phyloP scores from a whole-genome alignment of 1,140 invertebrate genomes.

The Chionoecetes opilio region DNA sequence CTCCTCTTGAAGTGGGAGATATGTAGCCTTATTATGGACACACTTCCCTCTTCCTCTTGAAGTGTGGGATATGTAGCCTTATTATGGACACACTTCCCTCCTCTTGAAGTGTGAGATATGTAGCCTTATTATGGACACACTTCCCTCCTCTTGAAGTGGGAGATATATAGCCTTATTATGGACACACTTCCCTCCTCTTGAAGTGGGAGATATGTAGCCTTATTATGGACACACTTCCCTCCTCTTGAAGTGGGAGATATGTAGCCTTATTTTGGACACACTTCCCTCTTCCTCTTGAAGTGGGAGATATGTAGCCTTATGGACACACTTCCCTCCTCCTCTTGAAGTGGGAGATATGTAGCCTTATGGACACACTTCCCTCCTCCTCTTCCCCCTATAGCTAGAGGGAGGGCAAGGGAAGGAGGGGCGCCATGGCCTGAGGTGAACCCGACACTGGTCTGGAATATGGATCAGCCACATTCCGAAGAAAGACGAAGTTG shows the following conservation, averaged over 20 bases:
- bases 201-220: neutral
- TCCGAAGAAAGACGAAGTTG: constrained; percentile 29
- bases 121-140: neutral
- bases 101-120: neutral
- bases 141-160: too few relatives aligned
- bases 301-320: neutral
- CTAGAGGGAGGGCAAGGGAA: neutral
- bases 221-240: neutral
- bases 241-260: neutral
- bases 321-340: too few relatives aligned
- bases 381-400: too few relatives aligned
- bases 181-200: too few relatives aligned
- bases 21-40: neutral
- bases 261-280: neutral
- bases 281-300: too few relatives aligned
- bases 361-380: neutral
- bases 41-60: too few relatives aligned
- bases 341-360: neutral
- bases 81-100: neutral
- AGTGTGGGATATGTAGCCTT: neutral
- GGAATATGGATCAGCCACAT: constrained; percentile 1
- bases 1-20: too few relatives aligned
- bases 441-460: neutral
- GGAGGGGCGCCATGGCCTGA: neutral
- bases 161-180: neutral